Evolutionary conservation across 2,888 invertebrate genomes (phyloP), one percentile per base, ranked within the genome.

Genomic region (Cryptosula pallasiana): DNA sequence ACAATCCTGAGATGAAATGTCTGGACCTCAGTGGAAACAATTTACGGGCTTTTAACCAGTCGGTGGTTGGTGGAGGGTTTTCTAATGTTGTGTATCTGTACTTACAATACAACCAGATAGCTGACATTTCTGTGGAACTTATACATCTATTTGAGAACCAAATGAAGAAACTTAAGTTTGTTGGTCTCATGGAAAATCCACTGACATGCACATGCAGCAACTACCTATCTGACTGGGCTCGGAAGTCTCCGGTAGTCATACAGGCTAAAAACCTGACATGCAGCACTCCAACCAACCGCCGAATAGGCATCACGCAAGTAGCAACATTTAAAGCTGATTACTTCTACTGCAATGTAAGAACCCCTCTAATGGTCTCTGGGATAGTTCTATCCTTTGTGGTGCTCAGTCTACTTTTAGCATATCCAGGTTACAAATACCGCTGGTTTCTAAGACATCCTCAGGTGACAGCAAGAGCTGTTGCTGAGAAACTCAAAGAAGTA

Each of bases 131-230:
- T 29, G 13, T 13, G 32, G 34, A 5, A 5, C 13, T 32, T 5
- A 2, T 63, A 34, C 3, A 63, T 63, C 13, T 25, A 3, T 63
- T 63, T 9, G 13, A 20, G 16, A 63, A 27, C 9, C 3, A 63
- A 32, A 9, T 13, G 5, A 63, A 2, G 13, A 27, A 63, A 13
- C 27, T 63, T 63, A 63, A 63, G 32, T 9, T 13, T 9, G 2
- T 63, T 63, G 63, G 25, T 25, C 3, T 63, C 34, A 5, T 25
- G 25, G 63, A 16, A 63, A 63, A 63, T 63, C 63, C 63, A 32
- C 32, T 63, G 9, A 63, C 32, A 9, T 63, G 63, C n/a, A 29
- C 63, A 25, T 63, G 63, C 32, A n/a, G 32, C 13, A n/a, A 63
- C 9, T 2, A 32, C n/a, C 3, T 63, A 16, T 25, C 20, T 9